Percentiles rank a stretch among this genome's conserved stretches.
These are phyloP conservation scores for Lobophora halterata DNA, from an alignment of 2,888 invertebrate genomes.

Conservation along the genomic window DNA sequence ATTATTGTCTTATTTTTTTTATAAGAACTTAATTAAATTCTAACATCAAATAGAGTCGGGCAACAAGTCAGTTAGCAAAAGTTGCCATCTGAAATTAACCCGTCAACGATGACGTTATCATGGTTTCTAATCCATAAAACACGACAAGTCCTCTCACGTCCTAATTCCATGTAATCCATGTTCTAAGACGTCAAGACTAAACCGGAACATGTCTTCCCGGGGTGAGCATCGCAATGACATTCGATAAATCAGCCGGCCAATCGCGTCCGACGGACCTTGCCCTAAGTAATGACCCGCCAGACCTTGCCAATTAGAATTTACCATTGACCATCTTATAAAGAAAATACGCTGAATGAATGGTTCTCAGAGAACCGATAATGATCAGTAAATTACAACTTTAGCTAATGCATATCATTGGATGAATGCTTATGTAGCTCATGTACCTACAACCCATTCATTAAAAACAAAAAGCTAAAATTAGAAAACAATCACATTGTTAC, in stretches of 20 bases:
- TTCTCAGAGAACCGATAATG: slow-evolving; percentile 12
- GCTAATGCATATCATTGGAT: slow-evolving; percentile 15
- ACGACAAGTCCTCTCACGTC: slow-evolving; percentile 10
- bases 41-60: too few species aligned
- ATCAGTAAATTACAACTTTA: slow-evolving; percentile 20
- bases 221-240: slow-evolving; percentile 39
- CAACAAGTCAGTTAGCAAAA: too few species aligned
- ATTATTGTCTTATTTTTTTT: too few species aligned
- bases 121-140: slow-evolving; percentile 7
- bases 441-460: slow-evolving; percentile 31
- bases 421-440: slow-evolving; percentile 18
- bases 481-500: slow-evolving; percentile 56
- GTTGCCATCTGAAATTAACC: slow-evolving; percentile 1
- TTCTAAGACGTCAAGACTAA: slow-evolving; percentile 38
- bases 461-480: slow-evolving; percentile 48
- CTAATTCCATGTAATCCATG: slow-evolving; percentile 36
- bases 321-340: too few species aligned
- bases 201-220: slow-evolving; percentile 37
- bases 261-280: slow-evolving; percentile 36
- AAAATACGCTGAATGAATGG: slow-evolving; percentile 2
- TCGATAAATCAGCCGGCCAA: slow-evolving; percentile 57
- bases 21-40: too few species aligned
- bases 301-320: slow-evolving; percentile 22
- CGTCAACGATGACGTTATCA: slow-evolving; percentile 6
- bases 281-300: slow-evolving; percentile 25